phyloP scores from a whole-genome alignment of 2,113 vertebrate species.

The Salvelinus alpinus region DNA sequence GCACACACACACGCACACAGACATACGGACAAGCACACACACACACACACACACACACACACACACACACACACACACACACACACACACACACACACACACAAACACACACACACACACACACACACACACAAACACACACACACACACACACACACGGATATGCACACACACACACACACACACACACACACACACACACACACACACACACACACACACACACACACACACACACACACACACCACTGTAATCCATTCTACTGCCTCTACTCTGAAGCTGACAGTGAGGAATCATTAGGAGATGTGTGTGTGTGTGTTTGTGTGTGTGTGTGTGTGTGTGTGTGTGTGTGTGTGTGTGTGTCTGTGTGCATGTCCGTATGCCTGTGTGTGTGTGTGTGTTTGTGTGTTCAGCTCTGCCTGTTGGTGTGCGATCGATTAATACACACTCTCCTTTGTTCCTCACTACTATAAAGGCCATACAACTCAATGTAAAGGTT shows the following conservation, averaged over 20 bases:
- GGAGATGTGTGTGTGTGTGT: not conserved
- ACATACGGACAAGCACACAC: too few relatives aligned
- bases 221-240: constrained; percentile 8
- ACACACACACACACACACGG: constrained; percentile 31
- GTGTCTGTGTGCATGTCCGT: too few relatives aligned
- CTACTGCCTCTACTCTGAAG: constrained; percentile 49
- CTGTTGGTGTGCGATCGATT: constrained; percentile 58
- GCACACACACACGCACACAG: too few relatives aligned
- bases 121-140: not conserved
- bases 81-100: constrained; percentile 30
- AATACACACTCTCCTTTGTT: constrained; percentile 65
- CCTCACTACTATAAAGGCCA: constrained; percentile 38
- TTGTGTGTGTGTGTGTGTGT: too few relatives aligned
- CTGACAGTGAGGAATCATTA: constrained; percentile 70
- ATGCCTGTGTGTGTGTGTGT: too few relatives aligned
- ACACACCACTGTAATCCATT: constrained; percentile 34
- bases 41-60: too few relatives aligned
- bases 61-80: constrained; percentile 20
- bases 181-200: too few relatives aligned
- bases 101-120: too few relatives aligned
- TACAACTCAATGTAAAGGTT: constrained; percentile 42
- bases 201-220: too few relatives aligned
- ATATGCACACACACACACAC: too few relatives aligned
- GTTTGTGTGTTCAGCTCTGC: constrained; percentile 42
- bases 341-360: too few relatives aligned